Evolutionary conservation across 2,888 invertebrate genomes (phyloP).

Genomic region (Drepana falcataria): DNA sequence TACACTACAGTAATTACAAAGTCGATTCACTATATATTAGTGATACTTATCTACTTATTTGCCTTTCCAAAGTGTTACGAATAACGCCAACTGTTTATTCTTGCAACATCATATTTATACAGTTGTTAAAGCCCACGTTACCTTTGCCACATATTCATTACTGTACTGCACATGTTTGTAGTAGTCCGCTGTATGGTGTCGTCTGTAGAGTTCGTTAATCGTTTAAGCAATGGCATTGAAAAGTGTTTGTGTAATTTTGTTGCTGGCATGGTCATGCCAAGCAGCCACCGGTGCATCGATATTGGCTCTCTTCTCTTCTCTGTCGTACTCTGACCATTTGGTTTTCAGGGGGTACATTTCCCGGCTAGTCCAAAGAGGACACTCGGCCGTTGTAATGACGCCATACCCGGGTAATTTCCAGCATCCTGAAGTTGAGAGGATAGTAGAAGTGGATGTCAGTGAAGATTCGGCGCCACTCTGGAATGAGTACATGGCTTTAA

Average conservation of each 20-base stretch:
- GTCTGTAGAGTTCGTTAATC: slow-evolving; percentile 11
- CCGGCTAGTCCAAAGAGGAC: slow-evolving; percentile 49
- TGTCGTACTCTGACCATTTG: slow-evolving; percentile 62
- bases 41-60: no score
- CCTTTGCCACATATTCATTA: slow-evolving; percentile 10
- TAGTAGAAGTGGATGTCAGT: slow-evolving; percentile 60
- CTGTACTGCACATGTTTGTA: slow-evolving; percentile 13
- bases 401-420: slow-evolving; percentile 63
- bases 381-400: slow-evolving; percentile 62
- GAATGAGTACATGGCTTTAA: slow-evolving; percentile 53
- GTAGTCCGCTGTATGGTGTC: slow-evolving; percentile 16
- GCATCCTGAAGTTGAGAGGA: slow-evolving; percentile 49
- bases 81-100: background rate
- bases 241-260: slow-evolving; percentile 26
- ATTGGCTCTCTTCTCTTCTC: slow-evolving; percentile 59
- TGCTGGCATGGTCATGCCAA: slow-evolving; percentile 26
- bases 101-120: slow-evolving; percentile 15
- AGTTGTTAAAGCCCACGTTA: slow-evolving; percentile 9
- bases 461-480: slow-evolving; percentile 52
- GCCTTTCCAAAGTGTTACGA: no score
- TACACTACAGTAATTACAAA: no score
- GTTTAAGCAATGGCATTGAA: slow-evolving; percentile 28
- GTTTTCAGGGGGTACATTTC: slow-evolving; percentile 61
- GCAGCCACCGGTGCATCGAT: slow-evolving; percentile 45
- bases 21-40: no score